A percentile compares a stretch with the other conserved stretches of the same genome.
These are phyloP conservation scores for Ophion ellenae DNA, from an alignment of 2,888 invertebrate species.

Conservation along the genomic window DNA sequence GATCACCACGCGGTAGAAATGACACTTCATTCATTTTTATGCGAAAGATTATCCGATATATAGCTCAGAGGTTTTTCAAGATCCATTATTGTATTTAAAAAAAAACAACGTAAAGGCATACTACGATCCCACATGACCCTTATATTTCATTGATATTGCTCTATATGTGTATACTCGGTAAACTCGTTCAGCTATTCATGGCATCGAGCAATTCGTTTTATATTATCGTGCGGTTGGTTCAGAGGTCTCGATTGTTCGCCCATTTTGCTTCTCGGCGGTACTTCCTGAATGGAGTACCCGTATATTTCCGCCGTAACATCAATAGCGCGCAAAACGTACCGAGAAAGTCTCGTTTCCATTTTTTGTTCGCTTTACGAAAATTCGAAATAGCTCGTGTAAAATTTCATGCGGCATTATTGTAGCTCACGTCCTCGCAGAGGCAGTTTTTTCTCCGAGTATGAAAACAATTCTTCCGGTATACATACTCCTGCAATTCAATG, in stretches of 20 bases:
- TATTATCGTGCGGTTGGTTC: background rate
- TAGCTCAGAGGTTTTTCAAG: conserved; percentile 16
- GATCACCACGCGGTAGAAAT: background rate
- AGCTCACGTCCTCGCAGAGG: background rate
- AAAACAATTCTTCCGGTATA: background rate
- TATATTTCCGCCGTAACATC: conserved; percentile 1
- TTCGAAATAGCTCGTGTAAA: background rate
- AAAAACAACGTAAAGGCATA: conserved; percentile 17
- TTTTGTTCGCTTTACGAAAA: background rate
- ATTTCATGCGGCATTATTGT: background rate
- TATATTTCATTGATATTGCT: conserved; percentile 40
- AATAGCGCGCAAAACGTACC: conserved; percentile 10
- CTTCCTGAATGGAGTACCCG: background rate
- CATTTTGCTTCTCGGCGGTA: conserved; percentile 5
- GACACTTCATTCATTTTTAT: conserved; percentile 45
- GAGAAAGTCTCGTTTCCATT: background rate
- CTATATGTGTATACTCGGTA: background rate
- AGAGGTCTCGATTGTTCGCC: background rate
- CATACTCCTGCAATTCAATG: background rate
- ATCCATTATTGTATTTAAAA: conserved; percentile 36
- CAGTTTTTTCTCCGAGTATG: background rate
- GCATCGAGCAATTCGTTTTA: conserved; percentile 1
- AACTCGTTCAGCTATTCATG: conserved; percentile 4
- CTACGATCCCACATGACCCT: conserved; percentile 26
- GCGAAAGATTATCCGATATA: conserved; percentile 19